Evolutionary conservation across 92 coral and sea anemone species (phyloP), one percentile per base, ranked within the genome.

Genomic region (Desmophyllum pertusum): DNA sequence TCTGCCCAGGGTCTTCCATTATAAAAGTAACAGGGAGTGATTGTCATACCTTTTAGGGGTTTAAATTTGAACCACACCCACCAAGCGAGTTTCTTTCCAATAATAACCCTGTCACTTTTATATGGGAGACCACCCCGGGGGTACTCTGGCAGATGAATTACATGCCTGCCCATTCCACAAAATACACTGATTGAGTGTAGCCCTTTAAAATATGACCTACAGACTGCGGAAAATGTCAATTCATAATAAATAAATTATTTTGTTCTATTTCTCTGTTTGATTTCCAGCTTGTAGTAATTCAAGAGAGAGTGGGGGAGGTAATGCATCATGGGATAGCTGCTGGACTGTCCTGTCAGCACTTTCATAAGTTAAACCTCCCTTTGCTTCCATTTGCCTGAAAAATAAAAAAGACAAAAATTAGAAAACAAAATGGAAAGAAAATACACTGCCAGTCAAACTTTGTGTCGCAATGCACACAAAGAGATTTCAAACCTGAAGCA

Each of bases 221-320:
- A 59, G 65, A 59, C 4, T 4, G n/a, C n/a, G n/a, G n/a, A 59
- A 3, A 48, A 48, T 48, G 53, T 48, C 13, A 48, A 48, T 48
- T 25, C 14, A 9, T 1, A 59, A 25, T 59, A 59, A 59, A 25
- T 55, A 55, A 10, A 17, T 15, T 18, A 67, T 36, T 64, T 21
- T 48, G 18, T 65, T 76, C 66, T 77, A 78, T 48, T 70, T 48
- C 21, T 59, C 50, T n/a, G 48, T 6, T 45, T 75, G 72, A 83
- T 45, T 53, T 29, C 29, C 43, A 39, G 83, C 81, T 65, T 74
- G 91, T 61, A 90, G 76, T 31, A 80, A 35, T 35, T 70, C 86
- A 27, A 94, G 89, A 48, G 96, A 88, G 35, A 96, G 83, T 30
- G 99, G 98, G 13, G 99, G 99, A 41, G 99, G 99, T n/a, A 94